A percentile compares a stretch with the other conserved stretches of the same genome.
phyloP scores from a whole-genome alignment of 2,113 vertebrate genomes.

The Mormoops blainvillei region DNA sequence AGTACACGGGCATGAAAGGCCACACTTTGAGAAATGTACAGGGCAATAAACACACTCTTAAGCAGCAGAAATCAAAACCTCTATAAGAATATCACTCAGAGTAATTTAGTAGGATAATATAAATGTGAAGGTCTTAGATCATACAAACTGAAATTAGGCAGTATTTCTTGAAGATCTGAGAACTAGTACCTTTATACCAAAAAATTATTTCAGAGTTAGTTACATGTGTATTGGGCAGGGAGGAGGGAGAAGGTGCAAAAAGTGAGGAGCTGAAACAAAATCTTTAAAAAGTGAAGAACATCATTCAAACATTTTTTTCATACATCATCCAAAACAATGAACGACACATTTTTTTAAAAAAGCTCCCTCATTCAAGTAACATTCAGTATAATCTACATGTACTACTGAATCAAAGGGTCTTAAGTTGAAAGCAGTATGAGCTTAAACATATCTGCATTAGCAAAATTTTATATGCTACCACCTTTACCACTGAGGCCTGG shows the following conservation, averaged over 20 bases:
- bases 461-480: conserved; percentile 79
- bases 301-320: not conserved
- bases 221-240: rapidly evolving
- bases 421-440: conserved; percentile 59
- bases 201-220: not conserved
- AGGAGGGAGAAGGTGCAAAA: not conserved
- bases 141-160: not conserved
- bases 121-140: conserved; percentile 60
- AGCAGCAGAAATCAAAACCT: not conserved
- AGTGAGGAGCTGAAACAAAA: not conserved
- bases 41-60: not conserved
- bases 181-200: not conserved
- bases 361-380: conserved; percentile 64
- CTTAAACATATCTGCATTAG: conserved; percentile 73
- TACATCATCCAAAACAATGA: not conserved
- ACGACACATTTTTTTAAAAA: not conserved
- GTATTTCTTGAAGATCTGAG: not conserved
- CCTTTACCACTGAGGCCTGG: conserved; percentile 76
- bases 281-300: not conserved
- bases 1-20: not conserved
- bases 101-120: conserved; percentile 63
- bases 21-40: not conserved
- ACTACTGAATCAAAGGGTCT: conserved; percentile 50
- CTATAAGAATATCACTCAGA: conserved; percentile 7
- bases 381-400: conserved; percentile 51